phyloP scores from a whole-genome alignment of 2,113 vertebrate genomes.

The Cyprinodon tularosa region DNA sequence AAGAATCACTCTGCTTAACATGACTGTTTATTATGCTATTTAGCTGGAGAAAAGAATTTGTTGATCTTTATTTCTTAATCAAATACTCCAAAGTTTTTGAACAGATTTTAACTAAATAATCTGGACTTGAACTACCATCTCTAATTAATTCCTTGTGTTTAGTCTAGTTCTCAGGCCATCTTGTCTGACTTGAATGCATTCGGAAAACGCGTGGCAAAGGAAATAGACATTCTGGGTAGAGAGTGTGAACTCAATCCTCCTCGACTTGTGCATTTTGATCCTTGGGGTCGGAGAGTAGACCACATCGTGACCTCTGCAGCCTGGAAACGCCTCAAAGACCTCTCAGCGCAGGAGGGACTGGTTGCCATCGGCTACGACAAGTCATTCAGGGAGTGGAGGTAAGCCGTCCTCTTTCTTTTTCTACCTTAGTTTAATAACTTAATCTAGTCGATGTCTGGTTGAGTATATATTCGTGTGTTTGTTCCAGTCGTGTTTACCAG shows the following conservation, averaged over 20 bases:
- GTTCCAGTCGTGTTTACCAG: slow-evolving; percentile 84
- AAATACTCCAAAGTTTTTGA: not conserved
- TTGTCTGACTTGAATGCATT: slow-evolving; percentile 78
- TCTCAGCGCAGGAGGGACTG: slow-evolving; percentile 82
- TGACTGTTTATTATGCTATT: not conserved
- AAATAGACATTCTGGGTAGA: slow-evolving; percentile 76
- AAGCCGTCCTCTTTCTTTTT: not conserved
- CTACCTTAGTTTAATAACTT: not conserved
- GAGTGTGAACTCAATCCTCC: slow-evolving; percentile 84
- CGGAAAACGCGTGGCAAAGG: slow-evolving; percentile 73
- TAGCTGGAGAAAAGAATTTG: not conserved
- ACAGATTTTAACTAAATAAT: not conserved
- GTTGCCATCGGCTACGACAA: slow-evolving; percentile 83
- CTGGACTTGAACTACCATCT: not conserved
- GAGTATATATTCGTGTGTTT: slow-evolving; percentile 12
- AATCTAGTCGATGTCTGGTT: slow-evolving; percentile 1
- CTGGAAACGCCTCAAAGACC: slow-evolving; percentile 83
- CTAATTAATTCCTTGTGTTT: not conserved
- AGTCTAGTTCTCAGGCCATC: slow-evolving; percentile 57
- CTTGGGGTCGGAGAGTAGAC: slow-evolving; percentile 80
- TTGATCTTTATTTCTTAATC: not conserved
- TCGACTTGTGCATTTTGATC: slow-evolving; percentile 74
- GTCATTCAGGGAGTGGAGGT: slow-evolving; percentile 82
- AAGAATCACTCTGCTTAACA: not conserved
- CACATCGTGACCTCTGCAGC: slow-evolving; percentile 79